These are phyloP conservation scores for Chloropsis cyanopogon DNA, from an alignment of 2,113 vertebrate genomes.

Conservation along the genomic window DNA sequence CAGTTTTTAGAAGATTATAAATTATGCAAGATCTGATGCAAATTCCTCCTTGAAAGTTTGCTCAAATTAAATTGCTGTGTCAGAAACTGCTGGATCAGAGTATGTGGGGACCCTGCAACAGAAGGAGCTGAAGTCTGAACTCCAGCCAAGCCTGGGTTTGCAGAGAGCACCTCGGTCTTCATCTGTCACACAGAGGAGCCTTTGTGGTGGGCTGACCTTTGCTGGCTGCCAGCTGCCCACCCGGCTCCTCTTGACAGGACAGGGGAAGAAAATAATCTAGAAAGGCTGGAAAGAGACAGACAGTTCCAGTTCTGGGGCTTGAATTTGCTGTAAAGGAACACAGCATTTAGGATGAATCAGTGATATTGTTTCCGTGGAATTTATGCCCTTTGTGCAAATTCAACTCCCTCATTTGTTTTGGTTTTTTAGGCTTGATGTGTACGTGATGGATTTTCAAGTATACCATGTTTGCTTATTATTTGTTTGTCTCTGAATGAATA, in stretches of 20 bases:
- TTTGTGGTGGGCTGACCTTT: not conserved
- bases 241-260: not conserved
- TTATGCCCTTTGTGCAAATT: not conserved
- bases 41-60: not conserved
- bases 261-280: not conserved
- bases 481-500: not conserved
- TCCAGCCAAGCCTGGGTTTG: not conserved
- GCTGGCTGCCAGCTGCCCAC: not conserved
- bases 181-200: not conserved
- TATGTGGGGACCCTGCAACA: not conserved
- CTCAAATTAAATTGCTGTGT: not conserved
- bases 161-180: not conserved
- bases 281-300: not conserved
- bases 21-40: not conserved
- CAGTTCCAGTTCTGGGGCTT: not conserved
- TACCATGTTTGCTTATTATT: not conserved
- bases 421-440: not conserved
- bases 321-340: not conserved
- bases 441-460: not conserved
- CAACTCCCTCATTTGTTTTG: not conserved
- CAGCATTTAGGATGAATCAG: not conserved
- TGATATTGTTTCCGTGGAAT: not conserved
- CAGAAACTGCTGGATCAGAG: not conserved
- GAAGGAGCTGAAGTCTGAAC: not conserved
- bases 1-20: not conserved